Evolutionary conservation across 2,113 vertebrate species (phyloP), one percentile per base, ranked within the genome.

Genomic region (Steatornis caripensis): DNA sequence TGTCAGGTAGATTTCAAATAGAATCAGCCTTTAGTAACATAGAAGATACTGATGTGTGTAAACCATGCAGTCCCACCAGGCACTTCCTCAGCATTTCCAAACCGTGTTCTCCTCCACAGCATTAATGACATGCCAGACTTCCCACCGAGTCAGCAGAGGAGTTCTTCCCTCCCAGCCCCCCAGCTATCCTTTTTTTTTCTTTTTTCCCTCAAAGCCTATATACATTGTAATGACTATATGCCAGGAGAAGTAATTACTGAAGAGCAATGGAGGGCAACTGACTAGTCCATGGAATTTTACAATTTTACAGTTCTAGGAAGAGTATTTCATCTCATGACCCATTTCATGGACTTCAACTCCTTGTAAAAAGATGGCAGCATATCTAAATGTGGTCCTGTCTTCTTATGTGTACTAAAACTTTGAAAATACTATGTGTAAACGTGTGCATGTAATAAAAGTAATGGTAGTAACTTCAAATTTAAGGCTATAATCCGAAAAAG

Each of bases 1-100:
- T 97, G 90, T 82, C 81, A 93, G 86, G 85, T 77, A 16, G 12
- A 34, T 92, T 92, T 95, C 92, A 90, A 64, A 80, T 24, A 66
- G 34, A 84, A 76, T 96, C 62, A 89, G 34, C 41, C 46, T 79
- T 91, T 60, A 83, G 58, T 22, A 23, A 49, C 21, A 23, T 1
- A 71, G 68, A 85, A 70, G 51, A 80, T 51, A 58, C 45, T 89
- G 94, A 91, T 0, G 0, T 88, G 48, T 58, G 36, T 66, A 85
- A 89, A 84, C 45, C 32, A 9, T 39, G 36, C 0, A 2, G 34
- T 46, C 51, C 45, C 72, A 78, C 49, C 61, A 55, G 83, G 48
- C 76, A 49, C 24, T 88, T 75, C 55, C 51, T 92, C 23, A 49
- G 27, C 18, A 15, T 80, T 93, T 92, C 37, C 27, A 84, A 54